phyloP scores from a whole-genome alignment of 2,797 vertebrate species.

The Lateolabrax maculatus region DNA sequence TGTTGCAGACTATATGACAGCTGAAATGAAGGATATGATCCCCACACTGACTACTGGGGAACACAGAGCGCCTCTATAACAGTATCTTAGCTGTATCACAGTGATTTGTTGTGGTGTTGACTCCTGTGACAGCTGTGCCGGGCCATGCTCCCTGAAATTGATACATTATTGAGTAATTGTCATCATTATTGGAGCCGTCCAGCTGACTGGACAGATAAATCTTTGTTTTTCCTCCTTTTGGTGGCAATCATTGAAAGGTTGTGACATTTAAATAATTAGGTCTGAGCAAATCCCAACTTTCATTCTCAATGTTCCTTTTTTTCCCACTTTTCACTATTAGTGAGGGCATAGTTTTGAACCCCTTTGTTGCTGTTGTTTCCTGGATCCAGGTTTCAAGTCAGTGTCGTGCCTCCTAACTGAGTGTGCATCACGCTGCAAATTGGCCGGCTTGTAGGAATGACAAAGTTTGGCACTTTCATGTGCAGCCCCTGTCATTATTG shows the following conservation, averaged over 20 bases:
- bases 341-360: not conserved
- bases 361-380: not conserved
- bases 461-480: conserved; percentile 68
- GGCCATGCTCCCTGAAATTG: not conserved
- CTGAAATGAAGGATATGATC: not conserved
- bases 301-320: not conserved
- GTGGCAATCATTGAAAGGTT: not conserved
- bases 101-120: conserved; percentile 7
- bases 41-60: not conserved
- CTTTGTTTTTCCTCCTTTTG: not conserved
- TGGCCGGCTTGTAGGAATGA: conserved; percentile 56
- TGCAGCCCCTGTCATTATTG: conserved; percentile 62
- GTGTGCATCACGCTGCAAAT: conserved; percentile 55
- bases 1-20: not conserved
- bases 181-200: conserved; percentile 9
- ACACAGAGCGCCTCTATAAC: not conserved
- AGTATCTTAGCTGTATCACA: not conserved
- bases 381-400: not conserved
- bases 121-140: conserved; percentile 1
- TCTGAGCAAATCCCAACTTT: not conserved
- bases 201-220: not conserved
- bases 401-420: not conserved
- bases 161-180: conserved; percentile 11
- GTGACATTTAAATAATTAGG: not conserved
- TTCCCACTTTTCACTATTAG: not conserved